Base-by-base conservation (phyloP, 1,140 invertebrate genomes). In the Tribolium castaneum region DNA sequence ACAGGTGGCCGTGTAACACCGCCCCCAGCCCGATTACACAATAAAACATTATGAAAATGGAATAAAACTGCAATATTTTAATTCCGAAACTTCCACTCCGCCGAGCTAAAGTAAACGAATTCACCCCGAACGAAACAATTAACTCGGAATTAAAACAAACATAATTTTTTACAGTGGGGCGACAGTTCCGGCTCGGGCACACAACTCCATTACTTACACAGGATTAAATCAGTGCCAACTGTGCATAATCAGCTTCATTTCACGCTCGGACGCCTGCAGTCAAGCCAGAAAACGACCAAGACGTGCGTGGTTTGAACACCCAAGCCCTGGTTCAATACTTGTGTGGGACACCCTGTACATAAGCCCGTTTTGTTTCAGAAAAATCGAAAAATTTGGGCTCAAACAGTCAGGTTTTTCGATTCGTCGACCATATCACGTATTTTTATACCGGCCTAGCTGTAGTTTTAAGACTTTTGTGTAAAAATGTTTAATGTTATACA, bases 251-350 rank as follows among this genome's bases (percentile, higher is more conserved):
- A 81, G n/a, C 75, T 78, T 13, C 78, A 82, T 34, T 80, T 80
- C 70, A 77, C 78, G 4, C 16, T 82, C 22, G 80, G 78, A 71
- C 80, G 82, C 13, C 75, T 81, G n/a, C 83, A 84, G 56, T 84
- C 84, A 9, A 84, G 83, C 54, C 83, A 83, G 66, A 82, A 83
- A 75, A 83, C 83, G 25, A 84, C 82, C 1, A 84, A 82, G 80
- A 83, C 83, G 1, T 85, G 80, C 78, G 83, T 83, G 16, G 84
- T 85, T 19, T 85, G 81, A 80, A 79, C 12, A 25, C 19, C 2
- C 6, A 19, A n/a, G n/a, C 3, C 1, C n/a, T 30, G 12, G 6
- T 62, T 62, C 56, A 12, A 6, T 19, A 25, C 6, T 1, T 5
- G 25, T 30, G 0, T 30, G 25, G 25, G 1, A 30, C 25, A 30